Base-by-base conservation (phyloP, 2,113 vertebrate species). In the Orthochromis indermauri region DNA sequence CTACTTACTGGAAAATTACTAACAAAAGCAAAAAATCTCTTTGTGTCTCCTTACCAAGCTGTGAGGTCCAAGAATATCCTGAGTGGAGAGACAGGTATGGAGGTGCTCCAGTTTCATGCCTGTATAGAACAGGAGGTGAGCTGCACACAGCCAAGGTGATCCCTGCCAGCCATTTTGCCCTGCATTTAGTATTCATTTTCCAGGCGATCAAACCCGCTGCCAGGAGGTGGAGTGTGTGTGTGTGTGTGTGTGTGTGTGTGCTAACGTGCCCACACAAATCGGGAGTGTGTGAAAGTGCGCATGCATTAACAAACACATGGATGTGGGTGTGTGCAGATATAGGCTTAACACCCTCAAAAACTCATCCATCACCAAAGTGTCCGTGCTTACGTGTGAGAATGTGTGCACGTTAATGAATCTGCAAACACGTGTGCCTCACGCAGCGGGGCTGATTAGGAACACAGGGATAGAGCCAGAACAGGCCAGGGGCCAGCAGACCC, bases 101-200 rank as follows among this genome's bases (percentile, higher is more conserved):
- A 89, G 86, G 87, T 84, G 89, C 82, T 93, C 90, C 85, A 90
- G 86, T 90, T 93, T 93, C 81, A 87, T 84, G 82, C 53, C 89
- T 88, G 89, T 61, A 80, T 84, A 87, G 86, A 88, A 86, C 79
- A 40, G 80, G 82, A 80, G 35, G 88, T 68, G 82, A 92, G 82
- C 73, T 81, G 54, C 88, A 82, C 7, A 19, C 54, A 90, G 91
- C 92, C 92, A 93, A 90, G 93, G 93, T 95, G 93, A 95, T 93
- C 92, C 88, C 90, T 93, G 93, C 92, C 94, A 95, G 91, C 94
- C 94, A 92, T 95, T 95, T 94, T 95, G 89, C 93, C 91, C 92
- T 89, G 92, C 90, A 84, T 95, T 96, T 95, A 94, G 89, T 87
- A 93, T 94, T 95, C 92, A 94, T 95, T 94, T 95, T 95, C 94